These are phyloP conservation scores for Andrena cerasifolii DNA, from an alignment of 1,140 invertebrate species.

Conservation along the genomic window DNA sequence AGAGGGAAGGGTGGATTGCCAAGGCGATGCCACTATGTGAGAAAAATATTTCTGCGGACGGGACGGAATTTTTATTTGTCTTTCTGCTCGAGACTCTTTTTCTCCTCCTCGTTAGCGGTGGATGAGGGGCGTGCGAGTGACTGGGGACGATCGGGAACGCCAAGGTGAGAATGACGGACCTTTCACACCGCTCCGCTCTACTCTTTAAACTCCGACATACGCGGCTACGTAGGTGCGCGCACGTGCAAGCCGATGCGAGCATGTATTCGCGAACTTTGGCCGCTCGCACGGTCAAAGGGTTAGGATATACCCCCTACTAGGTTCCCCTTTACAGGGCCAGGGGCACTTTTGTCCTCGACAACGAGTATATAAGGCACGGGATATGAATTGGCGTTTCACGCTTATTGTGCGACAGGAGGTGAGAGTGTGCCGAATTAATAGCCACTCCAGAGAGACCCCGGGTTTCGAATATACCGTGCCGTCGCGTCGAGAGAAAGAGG, in stretches of 20 bases:
- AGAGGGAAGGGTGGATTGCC: too few species aligned
- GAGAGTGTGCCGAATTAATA: constrained; percentile 79
- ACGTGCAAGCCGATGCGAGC: background rate
- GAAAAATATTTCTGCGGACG: constrained; percentile 30
- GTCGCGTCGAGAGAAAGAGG: constrained; percentile 53
- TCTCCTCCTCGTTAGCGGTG: constrained; percentile 39
- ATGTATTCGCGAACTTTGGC: constrained; percentile 23
- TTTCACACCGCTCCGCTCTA: constrained; percentile 39
- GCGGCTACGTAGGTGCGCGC: background rate
- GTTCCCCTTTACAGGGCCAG: constrained; percentile 57
- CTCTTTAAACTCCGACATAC: constrained; percentile 39
- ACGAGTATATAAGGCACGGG: constrained; percentile 69
- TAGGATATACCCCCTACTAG: constrained; percentile 59
- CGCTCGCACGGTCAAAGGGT: constrained; percentile 66
- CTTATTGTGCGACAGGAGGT: constrained; percentile 74
- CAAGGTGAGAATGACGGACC: constrained; percentile 58
- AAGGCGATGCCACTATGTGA: background rate
- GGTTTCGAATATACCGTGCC: constrained; percentile 62
- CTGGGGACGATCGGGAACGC: constrained; percentile 42
- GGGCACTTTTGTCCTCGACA: constrained; percentile 66
- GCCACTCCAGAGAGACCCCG: constrained; percentile 70
- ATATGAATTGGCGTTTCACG: constrained; percentile 79
- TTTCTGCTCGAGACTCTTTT: background rate
- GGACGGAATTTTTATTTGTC: constrained; percentile 33
- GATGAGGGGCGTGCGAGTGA: constrained; percentile 20